Percentiles rank a stretch among this genome's conserved stretches.
Conservation (phyloP, 1,140 invertebrate genomes). For the Luehdorfia chinensis region DNA sequence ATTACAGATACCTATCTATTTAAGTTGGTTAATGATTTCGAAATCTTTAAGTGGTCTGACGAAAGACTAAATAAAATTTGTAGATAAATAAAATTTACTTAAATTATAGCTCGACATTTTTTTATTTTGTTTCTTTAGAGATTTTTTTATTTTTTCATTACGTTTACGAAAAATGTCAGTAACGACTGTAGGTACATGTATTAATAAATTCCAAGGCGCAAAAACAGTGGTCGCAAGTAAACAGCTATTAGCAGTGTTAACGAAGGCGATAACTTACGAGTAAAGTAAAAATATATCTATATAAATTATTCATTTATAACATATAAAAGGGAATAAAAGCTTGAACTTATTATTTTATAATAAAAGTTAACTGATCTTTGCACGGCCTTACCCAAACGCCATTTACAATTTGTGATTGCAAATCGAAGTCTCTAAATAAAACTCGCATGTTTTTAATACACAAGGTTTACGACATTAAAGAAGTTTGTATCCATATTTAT, state of each 20-base stretch:
- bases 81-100: not conserved
- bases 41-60: conserved; percentile 56
- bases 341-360: not conserved
- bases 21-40: conserved; percentile 67
- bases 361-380: not conserved
- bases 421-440: not conserved
- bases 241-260: not conserved
- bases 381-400: too few species aligned
- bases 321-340: not conserved
- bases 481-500: too few species aligned
- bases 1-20: conserved; percentile 69
- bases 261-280: not conserved
- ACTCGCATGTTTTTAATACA: not conserved
- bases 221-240: not conserved
- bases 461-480: too few species aligned
- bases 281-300: not conserved
- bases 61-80: conserved; percentile 28
- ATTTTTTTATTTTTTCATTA: not conserved
- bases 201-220: not conserved
- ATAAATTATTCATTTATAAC: not conserved
- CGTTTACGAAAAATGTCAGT: not conserved
- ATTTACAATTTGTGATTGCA: not conserved
- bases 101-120: not conserved
- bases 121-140: not conserved
- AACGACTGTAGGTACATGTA: not conserved